Evolutionary conservation across 2,113 vertebrate genomes (phyloP).

Genomic region (Trichechus manatus): DNA sequence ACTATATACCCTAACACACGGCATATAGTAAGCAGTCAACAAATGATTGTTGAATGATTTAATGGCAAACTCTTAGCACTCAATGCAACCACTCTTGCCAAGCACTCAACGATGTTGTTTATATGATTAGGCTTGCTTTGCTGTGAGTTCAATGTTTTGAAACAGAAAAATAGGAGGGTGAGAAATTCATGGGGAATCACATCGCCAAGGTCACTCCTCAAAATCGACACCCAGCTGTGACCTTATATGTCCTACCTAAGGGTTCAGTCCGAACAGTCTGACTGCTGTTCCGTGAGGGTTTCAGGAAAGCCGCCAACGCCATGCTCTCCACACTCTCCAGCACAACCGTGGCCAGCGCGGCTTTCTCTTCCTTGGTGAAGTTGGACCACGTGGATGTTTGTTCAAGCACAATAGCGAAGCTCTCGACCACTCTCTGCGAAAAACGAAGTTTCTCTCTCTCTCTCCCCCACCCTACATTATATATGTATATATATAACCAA

Average conservation of each 20-base stretch:
- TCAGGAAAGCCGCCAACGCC: not conserved
- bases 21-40: not conserved
- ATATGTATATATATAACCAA: too few relatives aligned
- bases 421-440: not conserved
- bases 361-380: not conserved
- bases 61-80: not conserved
- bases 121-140: not conserved
- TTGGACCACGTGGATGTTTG: not conserved
- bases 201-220: not conserved
- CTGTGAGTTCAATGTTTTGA: not conserved
- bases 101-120: not conserved
- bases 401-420: conserved; percentile 26
- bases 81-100: too few relatives aligned
- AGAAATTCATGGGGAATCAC: not conserved
- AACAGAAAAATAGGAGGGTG: fast-evolving
- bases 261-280: not conserved
- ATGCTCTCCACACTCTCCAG: conserved; percentile 69
- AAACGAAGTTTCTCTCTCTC: not conserved
- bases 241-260: conserved; percentile 36
- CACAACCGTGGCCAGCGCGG: conserved; percentile 24
- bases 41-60: not conserved
- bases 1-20: not conserved
- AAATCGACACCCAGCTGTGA: not conserved
- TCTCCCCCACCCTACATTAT: too few relatives aligned
- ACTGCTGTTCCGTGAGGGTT: not conserved